phyloP scores from a whole-genome alignment of 2,888 invertebrate genomes.

The Rhingia campestris region DNA sequence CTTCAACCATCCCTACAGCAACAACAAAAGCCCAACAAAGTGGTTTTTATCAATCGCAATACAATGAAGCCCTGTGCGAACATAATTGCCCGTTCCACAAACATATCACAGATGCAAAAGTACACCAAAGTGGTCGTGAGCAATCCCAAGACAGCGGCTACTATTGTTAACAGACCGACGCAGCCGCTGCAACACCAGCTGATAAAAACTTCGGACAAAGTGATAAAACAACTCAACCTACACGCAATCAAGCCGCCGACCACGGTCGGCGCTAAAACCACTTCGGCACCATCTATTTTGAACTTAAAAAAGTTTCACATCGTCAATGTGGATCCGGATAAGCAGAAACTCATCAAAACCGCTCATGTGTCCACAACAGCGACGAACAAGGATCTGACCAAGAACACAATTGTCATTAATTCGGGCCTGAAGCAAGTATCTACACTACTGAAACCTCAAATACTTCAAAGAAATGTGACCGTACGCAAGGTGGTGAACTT shows the following conservation, averaged over 20 bases:
- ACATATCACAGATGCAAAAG: slow-evolving; percentile 77
- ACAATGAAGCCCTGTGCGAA: slow-evolving; percentile 80
- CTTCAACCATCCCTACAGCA: slow-evolving; percentile 61
- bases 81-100: slow-evolving; percentile 78
- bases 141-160: slow-evolving; percentile 77
- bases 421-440: slow-evolving; percentile 77
- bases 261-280: slow-evolving; percentile 43
- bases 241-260: slow-evolving; percentile 73
- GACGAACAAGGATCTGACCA: slow-evolving; percentile 34
- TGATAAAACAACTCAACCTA: slow-evolving; percentile 76
- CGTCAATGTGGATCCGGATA: slow-evolving; percentile 69
- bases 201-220: slow-evolving; percentile 51
- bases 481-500: slow-evolving; percentile 78
- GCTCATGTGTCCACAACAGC: slow-evolving; percentile 2
- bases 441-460: slow-evolving; percentile 75
- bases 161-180: slow-evolving; percentile 74
- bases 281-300: slow-evolving; percentile 71
- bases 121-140: slow-evolving; percentile 79
- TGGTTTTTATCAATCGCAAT: slow-evolving; percentile 81
- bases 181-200: slow-evolving; percentile 24
- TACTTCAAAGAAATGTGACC: slow-evolving; percentile 79
- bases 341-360: slow-evolving; percentile 54
- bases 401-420: slow-evolving; percentile 78
- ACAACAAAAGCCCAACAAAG: slow-evolving; percentile 77
- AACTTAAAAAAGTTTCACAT: slow-evolving; percentile 77